Conservation (phyloP, 2,797 vertebrate genomes). For the Xerus rutilus region DNA sequence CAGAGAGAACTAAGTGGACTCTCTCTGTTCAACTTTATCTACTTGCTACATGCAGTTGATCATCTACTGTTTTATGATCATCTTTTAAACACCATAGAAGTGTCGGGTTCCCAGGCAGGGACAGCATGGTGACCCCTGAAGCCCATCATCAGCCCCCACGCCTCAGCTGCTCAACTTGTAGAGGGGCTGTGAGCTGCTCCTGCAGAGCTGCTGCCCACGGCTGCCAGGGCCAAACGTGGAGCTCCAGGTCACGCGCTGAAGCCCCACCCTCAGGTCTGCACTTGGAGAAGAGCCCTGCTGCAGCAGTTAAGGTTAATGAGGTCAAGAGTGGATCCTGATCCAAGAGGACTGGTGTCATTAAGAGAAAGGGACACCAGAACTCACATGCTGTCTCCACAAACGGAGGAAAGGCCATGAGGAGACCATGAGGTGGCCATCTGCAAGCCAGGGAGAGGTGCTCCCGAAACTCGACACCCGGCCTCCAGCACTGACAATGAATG, state of each 20-base stretch:
- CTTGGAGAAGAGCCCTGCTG: fast-evolving
- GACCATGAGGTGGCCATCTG: fast-evolving
- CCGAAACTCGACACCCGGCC: background rate
- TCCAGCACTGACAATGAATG: fast-evolving
- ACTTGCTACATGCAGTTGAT: too few relatives aligned
- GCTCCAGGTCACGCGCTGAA: background rate
- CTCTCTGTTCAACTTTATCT: background rate
- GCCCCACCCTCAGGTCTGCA: background rate
- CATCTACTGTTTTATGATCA: background rate
- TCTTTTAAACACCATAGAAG: background rate
- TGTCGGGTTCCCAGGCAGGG: too few relatives aligned
- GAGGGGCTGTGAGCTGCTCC: background rate
- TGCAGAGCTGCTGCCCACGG: fast-evolving
- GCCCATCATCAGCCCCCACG: fast-evolving
- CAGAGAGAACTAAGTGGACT: background rate
- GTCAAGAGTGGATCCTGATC: background rate
- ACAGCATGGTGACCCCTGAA: fast-evolving
- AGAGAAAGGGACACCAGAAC: background rate
- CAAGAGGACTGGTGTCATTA: background rate
- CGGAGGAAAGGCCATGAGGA: background rate
- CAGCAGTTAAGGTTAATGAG: background rate
- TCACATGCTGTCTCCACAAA: background rate
- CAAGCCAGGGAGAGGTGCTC: background rate
- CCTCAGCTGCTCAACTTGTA: fast-evolving
- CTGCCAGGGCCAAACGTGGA: fast-evolving